Conservation (phyloP, 1,140 invertebrate genomes). For the Neoseiulus cucumeris region DNA sequence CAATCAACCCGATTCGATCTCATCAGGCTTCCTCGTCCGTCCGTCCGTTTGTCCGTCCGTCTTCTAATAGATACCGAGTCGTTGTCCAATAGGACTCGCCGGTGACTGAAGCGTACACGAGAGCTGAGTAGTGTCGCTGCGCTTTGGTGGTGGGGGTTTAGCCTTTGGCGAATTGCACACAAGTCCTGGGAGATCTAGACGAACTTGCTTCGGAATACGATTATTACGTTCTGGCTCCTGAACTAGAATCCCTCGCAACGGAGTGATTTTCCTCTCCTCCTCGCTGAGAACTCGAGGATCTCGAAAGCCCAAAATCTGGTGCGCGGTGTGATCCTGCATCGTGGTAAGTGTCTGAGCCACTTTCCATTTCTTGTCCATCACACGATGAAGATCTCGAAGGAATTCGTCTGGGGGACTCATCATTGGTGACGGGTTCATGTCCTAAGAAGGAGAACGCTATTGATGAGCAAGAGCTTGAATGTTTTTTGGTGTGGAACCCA, state of each 20-base stretch:
- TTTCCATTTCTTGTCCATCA: slow-evolving; percentile 84
- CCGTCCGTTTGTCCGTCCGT: no score
- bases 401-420: slow-evolving; percentile 58
- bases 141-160: slow-evolving; percentile 53
- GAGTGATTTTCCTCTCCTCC: neutral
- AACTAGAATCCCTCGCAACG: slow-evolving; percentile 37
- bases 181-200: slow-evolving; percentile 9
- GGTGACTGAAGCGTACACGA: slow-evolving; percentile 22
- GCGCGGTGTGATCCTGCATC: slow-evolving; percentile 59
- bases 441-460: neutral
- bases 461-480: no score
- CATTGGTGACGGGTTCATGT: neutral
- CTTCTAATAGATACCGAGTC: neutral
- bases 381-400: slow-evolving; percentile 60
- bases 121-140: slow-evolving; percentile 52
- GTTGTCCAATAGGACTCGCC: neutral
- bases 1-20: no score
- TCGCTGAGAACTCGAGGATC: slow-evolving; percentile 20
- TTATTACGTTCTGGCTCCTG: slow-evolving; percentile 21
- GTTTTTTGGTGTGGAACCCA: no score
- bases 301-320: slow-evolving; percentile 69
- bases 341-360: slow-evolving; percentile 63
- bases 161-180: slow-evolving; percentile 24
- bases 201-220: slow-evolving; percentile 28
- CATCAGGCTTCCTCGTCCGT: no score